Conservation (phyloP, 1,140 invertebrate genomes). For the Glossosoma conforme region DNA sequence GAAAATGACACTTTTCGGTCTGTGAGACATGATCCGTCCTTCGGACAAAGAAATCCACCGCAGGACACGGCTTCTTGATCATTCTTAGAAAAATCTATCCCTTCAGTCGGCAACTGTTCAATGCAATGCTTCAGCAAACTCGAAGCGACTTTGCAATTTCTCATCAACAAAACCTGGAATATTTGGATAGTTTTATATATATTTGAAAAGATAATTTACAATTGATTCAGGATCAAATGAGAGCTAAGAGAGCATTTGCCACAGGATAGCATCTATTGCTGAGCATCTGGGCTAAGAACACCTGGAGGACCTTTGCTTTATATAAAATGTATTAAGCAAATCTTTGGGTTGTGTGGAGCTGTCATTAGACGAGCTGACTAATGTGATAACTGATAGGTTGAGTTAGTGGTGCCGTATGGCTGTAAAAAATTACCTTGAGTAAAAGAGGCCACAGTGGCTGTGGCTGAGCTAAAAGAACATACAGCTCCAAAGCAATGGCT, state of each 20-base stretch:
- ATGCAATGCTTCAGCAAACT: constrained; percentile 43
- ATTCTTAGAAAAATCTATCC: constrained; percentile 20
- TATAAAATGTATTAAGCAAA: background rate
- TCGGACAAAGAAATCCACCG: constrained; percentile 57
- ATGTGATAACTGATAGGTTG: too few species aligned
- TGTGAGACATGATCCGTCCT: constrained; percentile 39
- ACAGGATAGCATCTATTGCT: too few species aligned
- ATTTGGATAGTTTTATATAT: too few species aligned
- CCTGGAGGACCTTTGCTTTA: too few species aligned
- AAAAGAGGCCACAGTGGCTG: constrained; percentile 69
- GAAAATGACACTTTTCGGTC: constrained; percentile 27
- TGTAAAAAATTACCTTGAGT: constrained; percentile 53
- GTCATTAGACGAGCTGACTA: too few species aligned
- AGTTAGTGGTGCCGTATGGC: too few species aligned
- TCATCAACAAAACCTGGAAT: constrained; percentile 60
- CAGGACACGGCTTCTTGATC: constrained; percentile 35
- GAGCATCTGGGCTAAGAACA: too few species aligned
- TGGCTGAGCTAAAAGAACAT: constrained; percentile 67
- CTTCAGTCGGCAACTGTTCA: constrained; percentile 37
- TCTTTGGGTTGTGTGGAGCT: too few species aligned
- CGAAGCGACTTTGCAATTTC: constrained; percentile 50
- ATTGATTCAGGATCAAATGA: too few species aligned
- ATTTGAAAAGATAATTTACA: too few species aligned
- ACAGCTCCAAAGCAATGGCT: constrained; percentile 61
- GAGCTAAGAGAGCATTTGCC: too few species aligned